These are phyloP conservation scores for Plebejus argus DNA, from an alignment of 2,888 invertebrate species.

Conservation along the genomic window DNA sequence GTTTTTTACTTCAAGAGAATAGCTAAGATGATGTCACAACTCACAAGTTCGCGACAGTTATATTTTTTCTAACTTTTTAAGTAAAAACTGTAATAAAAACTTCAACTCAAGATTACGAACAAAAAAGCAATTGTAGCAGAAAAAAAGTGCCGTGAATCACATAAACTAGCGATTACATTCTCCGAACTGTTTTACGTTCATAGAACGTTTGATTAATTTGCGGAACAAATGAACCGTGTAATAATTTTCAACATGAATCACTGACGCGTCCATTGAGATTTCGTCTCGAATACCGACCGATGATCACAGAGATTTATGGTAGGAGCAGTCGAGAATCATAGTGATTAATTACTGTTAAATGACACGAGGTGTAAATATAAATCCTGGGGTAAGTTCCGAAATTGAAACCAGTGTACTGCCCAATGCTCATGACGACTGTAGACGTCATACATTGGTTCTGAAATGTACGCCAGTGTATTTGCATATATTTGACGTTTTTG, in stretches of 20 bases:
- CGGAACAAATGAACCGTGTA: constrained; percentile 46
- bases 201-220: constrained; percentile 48
- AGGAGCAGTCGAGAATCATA: constrained; percentile 32
- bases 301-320: constrained; percentile 40
- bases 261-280: constrained; percentile 43
- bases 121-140: constrained; percentile 16
- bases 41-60: background rate
- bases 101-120: background rate
- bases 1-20: background rate
- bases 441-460: background rate
- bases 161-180: constrained; percentile 41
- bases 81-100: background rate
- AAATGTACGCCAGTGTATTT: too few species aligned
- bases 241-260: constrained; percentile 48
- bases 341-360: constrained; percentile 19
- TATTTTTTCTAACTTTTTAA: background rate
- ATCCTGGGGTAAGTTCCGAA: background rate
- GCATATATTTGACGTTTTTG: background rate
- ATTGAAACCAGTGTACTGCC: background rate
- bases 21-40: background rate
- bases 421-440: background rate
- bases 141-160: constrained; percentile 44
- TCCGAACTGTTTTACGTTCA: constrained; percentile 45
- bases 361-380: background rate
- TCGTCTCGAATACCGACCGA: constrained; percentile 38